phyloP scores from a whole-genome alignment of 1,140 invertebrate species.

The Diprion similis region DNA sequence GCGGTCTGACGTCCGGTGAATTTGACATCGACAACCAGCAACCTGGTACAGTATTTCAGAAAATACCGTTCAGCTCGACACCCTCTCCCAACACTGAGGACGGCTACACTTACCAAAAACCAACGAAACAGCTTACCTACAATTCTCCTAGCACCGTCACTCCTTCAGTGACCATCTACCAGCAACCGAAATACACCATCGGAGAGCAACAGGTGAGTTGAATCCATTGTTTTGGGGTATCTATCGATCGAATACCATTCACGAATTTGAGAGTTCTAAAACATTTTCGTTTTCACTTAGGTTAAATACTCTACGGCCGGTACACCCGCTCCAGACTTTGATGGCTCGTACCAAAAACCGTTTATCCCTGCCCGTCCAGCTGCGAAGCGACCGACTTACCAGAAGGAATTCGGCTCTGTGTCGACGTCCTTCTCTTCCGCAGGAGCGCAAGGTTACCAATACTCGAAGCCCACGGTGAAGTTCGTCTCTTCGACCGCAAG shows the following conservation, averaged over 20 bases:
- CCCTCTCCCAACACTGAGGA: slow-evolving; percentile 46
- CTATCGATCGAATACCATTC: not conserved
- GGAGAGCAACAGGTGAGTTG: slow-evolving; percentile 25
- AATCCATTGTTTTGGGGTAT: not conserved
- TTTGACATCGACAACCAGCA: slow-evolving; percentile 44
- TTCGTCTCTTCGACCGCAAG: slow-evolving; percentile 21
- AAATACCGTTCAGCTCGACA: slow-evolving; percentile 40
- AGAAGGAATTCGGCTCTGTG: slow-evolving; percentile 1
- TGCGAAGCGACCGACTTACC: slow-evolving; percentile 20
- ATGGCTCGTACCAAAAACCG: slow-evolving; percentile 42
- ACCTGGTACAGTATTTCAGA: slow-evolving; percentile 32
- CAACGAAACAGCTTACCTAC: slow-evolving; percentile 38
- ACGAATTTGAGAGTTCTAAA: slow-evolving; percentile 13
- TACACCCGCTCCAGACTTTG: slow-evolving; percentile 34
- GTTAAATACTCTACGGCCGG: slow-evolving; percentile 31
- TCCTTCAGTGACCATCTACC: slow-evolving; percentile 3
- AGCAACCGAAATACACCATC: not conserved
- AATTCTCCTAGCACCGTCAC: slow-evolving; percentile 19
- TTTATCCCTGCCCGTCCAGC: slow-evolving; percentile 27
- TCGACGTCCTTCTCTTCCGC: not conserved
- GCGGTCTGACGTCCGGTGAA: slow-evolving; percentile 47
- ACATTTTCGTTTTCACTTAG: slow-evolving; percentile 27
- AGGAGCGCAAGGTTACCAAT: slow-evolving; percentile 22
- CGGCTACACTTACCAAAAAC: slow-evolving; percentile 29
- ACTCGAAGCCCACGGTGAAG: slow-evolving; percentile 23